Evolutionary conservation across 2,888 invertebrate genomes (phyloP).

Genomic region (Chrysolina oricalcia): DNA sequence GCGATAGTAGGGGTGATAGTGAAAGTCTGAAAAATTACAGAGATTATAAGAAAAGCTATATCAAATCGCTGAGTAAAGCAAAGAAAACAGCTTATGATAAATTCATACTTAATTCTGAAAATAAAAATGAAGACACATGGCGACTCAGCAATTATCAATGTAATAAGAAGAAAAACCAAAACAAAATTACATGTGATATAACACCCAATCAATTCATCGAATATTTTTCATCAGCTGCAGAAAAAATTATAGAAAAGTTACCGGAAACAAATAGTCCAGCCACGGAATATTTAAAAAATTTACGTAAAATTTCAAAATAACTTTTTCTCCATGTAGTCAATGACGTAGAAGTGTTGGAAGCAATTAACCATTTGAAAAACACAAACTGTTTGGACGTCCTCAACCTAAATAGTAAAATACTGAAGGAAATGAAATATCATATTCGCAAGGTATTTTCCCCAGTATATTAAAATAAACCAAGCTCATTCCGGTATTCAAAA

Average conservation of each 20-base stretch:
- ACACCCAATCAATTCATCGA: too few relatives aligned
- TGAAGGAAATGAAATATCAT: conserved; percentile 24
- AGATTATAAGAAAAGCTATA: too few relatives aligned
- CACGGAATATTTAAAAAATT: conserved; percentile 5
- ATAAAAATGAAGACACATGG: conserved; percentile 14
- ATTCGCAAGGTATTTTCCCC: too few relatives aligned
- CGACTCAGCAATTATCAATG: not conserved
- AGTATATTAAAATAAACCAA: too few relatives aligned
- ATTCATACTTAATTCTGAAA: not conserved
- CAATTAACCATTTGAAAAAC: too few relatives aligned
- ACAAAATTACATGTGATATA: not conserved
- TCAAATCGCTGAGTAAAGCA: not conserved
- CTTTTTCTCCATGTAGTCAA: not conserved
- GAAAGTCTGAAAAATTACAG: too few relatives aligned
- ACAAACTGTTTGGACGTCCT: conserved; percentile 6
- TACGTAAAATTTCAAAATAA: not conserved
- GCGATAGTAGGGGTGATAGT: too few relatives aligned
- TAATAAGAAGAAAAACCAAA: not conserved
- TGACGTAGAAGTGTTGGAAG: not conserved
- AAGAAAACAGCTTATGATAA: conserved; percentile 22
- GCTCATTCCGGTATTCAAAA: too few relatives aligned
- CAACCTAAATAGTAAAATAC: conserved; percentile 13
- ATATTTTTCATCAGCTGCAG: too few relatives aligned
- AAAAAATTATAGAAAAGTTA: not conserved
- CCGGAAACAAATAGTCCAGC: conserved; percentile 9